Base-by-base conservation (phyloP, 2,797 vertebrate genomes). In the Bovichtus variegatus region DNA sequence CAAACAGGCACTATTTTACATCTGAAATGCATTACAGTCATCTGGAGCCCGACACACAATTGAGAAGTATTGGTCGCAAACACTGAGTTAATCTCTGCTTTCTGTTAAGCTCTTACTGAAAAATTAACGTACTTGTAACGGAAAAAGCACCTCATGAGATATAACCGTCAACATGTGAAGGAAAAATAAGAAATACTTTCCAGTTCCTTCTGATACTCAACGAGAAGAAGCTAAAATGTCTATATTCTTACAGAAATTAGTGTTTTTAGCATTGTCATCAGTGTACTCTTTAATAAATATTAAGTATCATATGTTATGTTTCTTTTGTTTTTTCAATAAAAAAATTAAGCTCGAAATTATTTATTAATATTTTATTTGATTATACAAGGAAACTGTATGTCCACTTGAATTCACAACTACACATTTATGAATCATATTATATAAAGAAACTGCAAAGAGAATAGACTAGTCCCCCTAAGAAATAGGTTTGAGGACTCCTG, bases 11-110 rank as follows among this genome's bases (percentile, higher is more conserved):
- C 43, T 19, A 16, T 29, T 64, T 53, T 29, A 29, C 13, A 25
- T 53, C 61, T 34, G 40, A 82, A 54, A 65, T 41, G 16, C 58
- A 54, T 54, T 59, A 46, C 64, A 43, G 25, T 23, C 50, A 66
- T 40, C 64, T 46, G 41, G 68, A 78, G 57, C 54, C 62, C 5
- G 10, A 44, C 70, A 50, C 27, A 68, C 10, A 70, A 41, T 49
- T 59, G 19, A 36, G 50, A 77, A 47, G 38, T 40, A 65, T 80
- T 63, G 67, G 62, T 62, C 31, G 43, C 40, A 69, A 61, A 67
- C 43, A 58, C 47, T 0, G 38, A 80, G 81, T 71, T 92, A 79
- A 89, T 88, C 74, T 83, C 61, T 40, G 71, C 70, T 80, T 89
- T 77, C 78, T 78, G 65, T 63, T 76, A 64, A 81, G 71, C 57